These are phyloP conservation scores for Silurus asotus DNA, from an alignment of 2,113 vertebrate genomes.

Conservation along the genomic window DNA sequence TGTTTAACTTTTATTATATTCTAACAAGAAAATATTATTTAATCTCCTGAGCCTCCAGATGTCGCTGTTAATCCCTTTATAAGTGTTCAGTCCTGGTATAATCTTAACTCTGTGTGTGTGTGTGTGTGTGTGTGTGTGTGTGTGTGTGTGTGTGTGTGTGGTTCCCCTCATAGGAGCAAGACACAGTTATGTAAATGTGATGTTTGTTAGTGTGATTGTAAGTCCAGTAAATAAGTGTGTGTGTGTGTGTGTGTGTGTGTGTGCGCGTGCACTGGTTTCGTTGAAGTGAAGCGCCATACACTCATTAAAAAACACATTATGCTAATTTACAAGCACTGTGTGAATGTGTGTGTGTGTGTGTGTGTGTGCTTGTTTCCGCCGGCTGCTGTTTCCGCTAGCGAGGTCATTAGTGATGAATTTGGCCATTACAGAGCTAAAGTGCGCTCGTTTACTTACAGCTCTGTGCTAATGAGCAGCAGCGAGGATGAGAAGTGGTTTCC, in stretches of 20 bases:
- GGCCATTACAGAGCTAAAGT: conserved; percentile 2
- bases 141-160: neutral
- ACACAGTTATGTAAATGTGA: conserved; percentile 11
- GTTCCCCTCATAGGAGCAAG: neutral
- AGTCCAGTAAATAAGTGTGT: neutral
- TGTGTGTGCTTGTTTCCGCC: neutral
- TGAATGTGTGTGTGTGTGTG: neutral
- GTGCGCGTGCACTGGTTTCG: neutral
- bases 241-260: neutral
- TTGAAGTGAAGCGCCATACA: neutral
- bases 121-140: neutral
- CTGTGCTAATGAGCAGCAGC: conserved; percentile 18
- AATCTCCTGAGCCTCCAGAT: neutral
- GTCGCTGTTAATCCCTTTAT: neutral
- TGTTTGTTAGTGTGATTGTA: neutral
- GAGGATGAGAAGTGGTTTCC: neutral
- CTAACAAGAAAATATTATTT: neutral
- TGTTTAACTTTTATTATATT: neutral
- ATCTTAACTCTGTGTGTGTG: neutral
- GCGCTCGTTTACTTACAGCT: conserved; percentile 15
- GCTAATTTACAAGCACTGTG: neutral
- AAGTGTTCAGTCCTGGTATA: neutral
- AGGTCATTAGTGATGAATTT: conserved; percentile 30
- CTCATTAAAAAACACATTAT: conserved; percentile 24
- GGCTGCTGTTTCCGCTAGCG: conserved; percentile 3